A percentile compares a stretch with the other conserved stretches of the same genome.
Evolutionary conservation across 2,797 vertebrate genomes (phyloP).

Genomic region (Pseudotriccus pelzelni): DNA sequence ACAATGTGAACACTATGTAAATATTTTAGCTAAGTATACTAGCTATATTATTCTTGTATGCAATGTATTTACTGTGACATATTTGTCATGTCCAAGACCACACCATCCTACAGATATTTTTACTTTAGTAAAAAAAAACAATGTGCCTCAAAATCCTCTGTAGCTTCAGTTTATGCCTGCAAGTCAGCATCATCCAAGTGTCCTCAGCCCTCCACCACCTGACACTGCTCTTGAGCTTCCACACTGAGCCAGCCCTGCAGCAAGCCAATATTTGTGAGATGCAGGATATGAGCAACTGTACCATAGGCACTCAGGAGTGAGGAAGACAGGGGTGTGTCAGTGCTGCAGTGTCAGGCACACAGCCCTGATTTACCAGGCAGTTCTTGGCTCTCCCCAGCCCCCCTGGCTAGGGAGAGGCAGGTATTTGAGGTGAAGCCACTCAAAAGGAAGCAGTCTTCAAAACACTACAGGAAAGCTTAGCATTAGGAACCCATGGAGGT

Average conservation of each 20-base stretch:
- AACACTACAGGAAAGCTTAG: no score
- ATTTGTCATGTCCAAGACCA: not conserved
- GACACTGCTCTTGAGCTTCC: not conserved
- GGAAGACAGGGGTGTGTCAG: not conserved
- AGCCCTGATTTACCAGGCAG: not conserved
- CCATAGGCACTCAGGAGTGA: not conserved
- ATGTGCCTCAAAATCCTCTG: not conserved
- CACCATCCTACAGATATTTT: not conserved
- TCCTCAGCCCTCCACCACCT: not conserved
- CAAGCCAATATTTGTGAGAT: not conserved
- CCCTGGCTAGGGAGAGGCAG: no score
- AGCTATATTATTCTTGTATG: not conserved
- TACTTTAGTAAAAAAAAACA: not conserved
- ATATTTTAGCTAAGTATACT: not conserved
- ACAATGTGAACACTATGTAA: not conserved
- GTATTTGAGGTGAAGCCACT: no score
- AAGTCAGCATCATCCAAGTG: accelerated
- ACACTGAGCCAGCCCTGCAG: not conserved
- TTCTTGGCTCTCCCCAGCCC: not conserved
- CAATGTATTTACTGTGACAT: not conserved
- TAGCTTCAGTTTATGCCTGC: not conserved
- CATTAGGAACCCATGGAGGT: no score
- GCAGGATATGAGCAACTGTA: not conserved
- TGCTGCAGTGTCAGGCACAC: not conserved
- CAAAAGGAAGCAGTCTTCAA: no score